Evolutionary conservation across 2,113 vertebrate species (phyloP).

Genomic region (Centropus unirufus): DNA sequence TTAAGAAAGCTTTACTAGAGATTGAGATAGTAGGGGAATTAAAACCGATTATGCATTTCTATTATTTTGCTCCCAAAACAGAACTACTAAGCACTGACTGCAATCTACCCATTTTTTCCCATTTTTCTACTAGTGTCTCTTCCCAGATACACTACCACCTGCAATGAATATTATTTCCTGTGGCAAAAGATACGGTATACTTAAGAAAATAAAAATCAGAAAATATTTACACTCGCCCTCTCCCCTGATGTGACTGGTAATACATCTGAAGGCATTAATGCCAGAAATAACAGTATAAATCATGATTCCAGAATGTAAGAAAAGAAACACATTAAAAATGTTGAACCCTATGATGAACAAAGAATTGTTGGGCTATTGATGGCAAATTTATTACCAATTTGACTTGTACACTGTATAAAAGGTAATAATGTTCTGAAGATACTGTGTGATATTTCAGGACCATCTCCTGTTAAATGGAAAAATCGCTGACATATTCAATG

Average conservation of each 20-base stretch:
- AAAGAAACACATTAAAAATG: neutral
- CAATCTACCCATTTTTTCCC: neutral
- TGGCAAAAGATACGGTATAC: neutral
- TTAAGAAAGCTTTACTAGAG: neutral
- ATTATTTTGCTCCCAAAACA: neutral
- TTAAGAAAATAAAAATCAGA: neutral
- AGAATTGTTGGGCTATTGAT: neutral
- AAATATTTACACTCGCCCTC: neutral
- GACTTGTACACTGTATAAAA: neutral
- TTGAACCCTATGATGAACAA: neutral
- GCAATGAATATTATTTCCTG: neutral
- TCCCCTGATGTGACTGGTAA: neutral
- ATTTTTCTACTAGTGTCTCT: neutral
- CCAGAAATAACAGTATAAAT: neutral
- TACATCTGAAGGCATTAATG: neutral
- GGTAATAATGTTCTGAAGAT: neutral
- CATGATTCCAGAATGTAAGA: neutral
- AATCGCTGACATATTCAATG: neutral
- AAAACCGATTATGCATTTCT: accelerated
- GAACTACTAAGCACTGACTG: neutral
- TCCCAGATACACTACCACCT: neutral
- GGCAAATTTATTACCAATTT: neutral
- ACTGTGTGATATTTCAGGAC: neutral
- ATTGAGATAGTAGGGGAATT: neutral
- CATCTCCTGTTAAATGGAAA: neutral